Conservation (phyloP, 1,140 invertebrate species). For the Rhyzopertha dominica region DNA sequence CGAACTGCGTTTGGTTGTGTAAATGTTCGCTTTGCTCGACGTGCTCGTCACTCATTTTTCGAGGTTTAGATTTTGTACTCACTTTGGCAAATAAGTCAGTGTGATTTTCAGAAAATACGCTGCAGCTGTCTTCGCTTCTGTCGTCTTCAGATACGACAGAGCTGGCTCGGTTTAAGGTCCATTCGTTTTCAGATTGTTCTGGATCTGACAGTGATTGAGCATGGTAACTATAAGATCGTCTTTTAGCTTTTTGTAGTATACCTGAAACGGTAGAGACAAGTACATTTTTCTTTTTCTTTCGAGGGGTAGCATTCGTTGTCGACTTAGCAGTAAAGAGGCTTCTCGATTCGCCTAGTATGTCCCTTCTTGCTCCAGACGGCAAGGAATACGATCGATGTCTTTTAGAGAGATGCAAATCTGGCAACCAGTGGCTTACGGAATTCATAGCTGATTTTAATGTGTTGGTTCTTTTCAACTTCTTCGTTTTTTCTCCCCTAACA, state of each 20-base stretch:
- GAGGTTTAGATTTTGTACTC: slow-evolving; percentile 50
- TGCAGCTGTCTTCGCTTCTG: slow-evolving; percentile 66
- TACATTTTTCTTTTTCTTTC: slow-evolving; percentile 72
- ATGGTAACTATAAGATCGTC: slow-evolving; percentile 52
- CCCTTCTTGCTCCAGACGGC: slow-evolving; percentile 61
- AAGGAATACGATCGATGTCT: slow-evolving; percentile 75
- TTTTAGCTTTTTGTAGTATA: slow-evolving; percentile 71
- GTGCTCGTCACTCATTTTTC: slow-evolving; percentile 38
- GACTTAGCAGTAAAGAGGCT: slow-evolving; percentile 30
- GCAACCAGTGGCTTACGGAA: slow-evolving; percentile 73
- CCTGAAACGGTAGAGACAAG: slow-evolving; percentile 74
- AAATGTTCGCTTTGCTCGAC: slow-evolving; percentile 31
- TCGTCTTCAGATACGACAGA: slow-evolving; percentile 66
- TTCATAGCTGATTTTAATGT: slow-evolving; percentile 75
- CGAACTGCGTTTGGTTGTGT: slow-evolving; percentile 42
- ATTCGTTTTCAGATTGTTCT: slow-evolving; percentile 73
- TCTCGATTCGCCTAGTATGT: slow-evolving; percentile 53
- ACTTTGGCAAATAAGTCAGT: slow-evolving; percentile 62
- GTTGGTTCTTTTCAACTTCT: slow-evolving; percentile 64
- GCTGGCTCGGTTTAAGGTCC: slow-evolving; percentile 54
- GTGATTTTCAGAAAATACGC: slow-evolving; percentile 59
- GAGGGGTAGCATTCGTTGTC: slow-evolving; percentile 47
- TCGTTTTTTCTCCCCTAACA: slow-evolving; percentile 51
- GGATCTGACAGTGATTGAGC: slow-evolving; percentile 66
- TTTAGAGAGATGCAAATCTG: slow-evolving; percentile 72